Conservation (phyloP, 92 coral and sea anemone species). For the Chrysogorgia sp. region DNA sequence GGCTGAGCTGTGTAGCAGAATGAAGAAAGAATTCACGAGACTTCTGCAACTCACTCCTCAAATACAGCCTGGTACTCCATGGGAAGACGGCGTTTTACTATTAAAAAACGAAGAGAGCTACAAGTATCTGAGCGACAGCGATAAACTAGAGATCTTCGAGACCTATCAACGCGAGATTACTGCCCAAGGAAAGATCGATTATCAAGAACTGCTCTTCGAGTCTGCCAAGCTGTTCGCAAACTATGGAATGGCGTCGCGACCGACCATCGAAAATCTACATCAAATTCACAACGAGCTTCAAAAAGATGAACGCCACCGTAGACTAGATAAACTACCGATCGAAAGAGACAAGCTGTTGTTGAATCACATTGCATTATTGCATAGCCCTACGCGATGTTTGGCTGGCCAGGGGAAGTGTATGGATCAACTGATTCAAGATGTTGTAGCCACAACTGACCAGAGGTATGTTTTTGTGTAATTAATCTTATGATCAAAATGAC, state of each 20-base stretch:
- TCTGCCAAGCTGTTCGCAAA: constrained; percentile 92
- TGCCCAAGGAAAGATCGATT: constrained; percentile 88
- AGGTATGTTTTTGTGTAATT: constrained; percentile 62
- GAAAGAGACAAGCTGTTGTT: constrained; percentile 78
- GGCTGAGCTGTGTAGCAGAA: constrained; percentile 81
- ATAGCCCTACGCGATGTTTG: constrained; percentile 89
- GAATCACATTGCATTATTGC: constrained; percentile 92
- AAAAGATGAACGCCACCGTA: constrained; percentile 84
- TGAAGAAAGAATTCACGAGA: constrained; percentile 87
- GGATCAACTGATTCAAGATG: constrained; percentile 93
- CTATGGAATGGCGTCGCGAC: constrained; percentile 79
- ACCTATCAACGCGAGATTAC: constrained; percentile 80
- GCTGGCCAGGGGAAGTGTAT: constrained; percentile 96
- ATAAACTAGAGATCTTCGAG: constrained; percentile 80
- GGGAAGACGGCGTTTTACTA: constrained; percentile 82
- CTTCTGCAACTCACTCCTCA: constrained; percentile 92
- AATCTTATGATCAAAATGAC: neutral
- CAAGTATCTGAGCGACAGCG: constrained; percentile 80
- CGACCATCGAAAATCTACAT: constrained; percentile 82
- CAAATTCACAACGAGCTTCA: constrained; percentile 76
- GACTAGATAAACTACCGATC: constrained; percentile 83
- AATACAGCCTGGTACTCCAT: constrained; percentile 92
- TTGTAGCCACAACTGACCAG: constrained; percentile 93
- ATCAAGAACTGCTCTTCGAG: constrained; percentile 93
- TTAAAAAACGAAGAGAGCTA: constrained; percentile 94